Evolutionary conservation across 2,797 vertebrate genomes (phyloP).

Genomic region (Mus spretus): DNA sequence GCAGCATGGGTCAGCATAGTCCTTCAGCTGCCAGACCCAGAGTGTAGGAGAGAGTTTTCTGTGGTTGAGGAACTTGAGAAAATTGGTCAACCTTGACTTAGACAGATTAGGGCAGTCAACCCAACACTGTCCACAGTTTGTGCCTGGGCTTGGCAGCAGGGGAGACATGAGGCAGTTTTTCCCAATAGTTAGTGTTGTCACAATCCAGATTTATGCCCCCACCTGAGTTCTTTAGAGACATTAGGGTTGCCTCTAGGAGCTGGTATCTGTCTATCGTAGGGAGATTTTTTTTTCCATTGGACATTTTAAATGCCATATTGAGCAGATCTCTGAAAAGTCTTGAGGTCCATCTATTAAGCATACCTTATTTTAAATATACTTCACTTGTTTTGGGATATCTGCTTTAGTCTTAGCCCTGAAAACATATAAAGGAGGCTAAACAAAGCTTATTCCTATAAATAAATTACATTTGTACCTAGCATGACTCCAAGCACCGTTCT

Average conservation of each 20-base stretch:
- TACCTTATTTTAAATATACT: background rate
- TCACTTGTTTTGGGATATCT: background rate
- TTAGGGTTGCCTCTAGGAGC: background rate
- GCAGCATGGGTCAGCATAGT: background rate
- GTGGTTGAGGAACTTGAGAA: background rate
- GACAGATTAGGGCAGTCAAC: background rate
- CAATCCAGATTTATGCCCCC: background rate
- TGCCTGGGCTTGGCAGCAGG: background rate
- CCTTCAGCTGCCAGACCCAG: background rate
- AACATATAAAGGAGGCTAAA: background rate
- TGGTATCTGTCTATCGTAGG: background rate
- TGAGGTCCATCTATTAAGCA: background rate
- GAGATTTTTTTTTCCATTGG: background rate
- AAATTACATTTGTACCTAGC: background rate
- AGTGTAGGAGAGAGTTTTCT: background rate
- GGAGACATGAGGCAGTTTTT: background rate
- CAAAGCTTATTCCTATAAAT: background rate
- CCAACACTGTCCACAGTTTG: background rate
- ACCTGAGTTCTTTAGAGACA: background rate
- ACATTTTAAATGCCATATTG: background rate
- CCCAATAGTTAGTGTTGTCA: background rate
- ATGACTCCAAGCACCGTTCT: background rate
- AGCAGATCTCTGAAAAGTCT: background rate
- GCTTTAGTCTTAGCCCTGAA: background rate
- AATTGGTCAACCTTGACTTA: background rate